These are phyloP conservation scores for Haliaeetus leucogaster DNA, from an alignment of 2,113 vertebrate species.

Conservation along the genomic window DNA sequence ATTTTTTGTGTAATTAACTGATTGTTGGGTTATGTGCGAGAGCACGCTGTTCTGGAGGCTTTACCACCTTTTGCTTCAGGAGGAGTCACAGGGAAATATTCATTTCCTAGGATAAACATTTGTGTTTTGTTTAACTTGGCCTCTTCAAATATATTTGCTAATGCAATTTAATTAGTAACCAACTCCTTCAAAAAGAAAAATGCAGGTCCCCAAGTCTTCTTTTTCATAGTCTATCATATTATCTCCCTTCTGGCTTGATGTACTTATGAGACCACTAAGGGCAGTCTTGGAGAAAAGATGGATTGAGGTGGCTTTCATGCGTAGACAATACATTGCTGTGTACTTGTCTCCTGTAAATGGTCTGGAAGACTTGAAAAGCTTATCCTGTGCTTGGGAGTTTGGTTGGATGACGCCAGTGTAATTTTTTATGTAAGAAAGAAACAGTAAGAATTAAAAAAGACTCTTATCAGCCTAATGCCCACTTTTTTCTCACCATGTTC, in stretches of 20 bases:
- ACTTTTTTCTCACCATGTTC: not conserved
- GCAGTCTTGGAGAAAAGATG: not conserved
- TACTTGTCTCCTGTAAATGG: not conserved
- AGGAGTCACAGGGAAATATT: not conserved
- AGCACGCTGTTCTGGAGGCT: not conserved
- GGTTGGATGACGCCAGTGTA: fast-evolving
- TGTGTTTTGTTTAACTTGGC: not conserved
- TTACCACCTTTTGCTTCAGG: not conserved
- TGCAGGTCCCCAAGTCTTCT: not conserved
- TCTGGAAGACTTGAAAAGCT: not conserved
- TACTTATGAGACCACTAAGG: not conserved
- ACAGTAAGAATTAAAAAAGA: not conserved
- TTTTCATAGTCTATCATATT: not conserved
- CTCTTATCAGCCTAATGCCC: not conserved
- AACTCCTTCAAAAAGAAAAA: not conserved
- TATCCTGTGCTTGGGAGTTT: not conserved
- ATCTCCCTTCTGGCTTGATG: not conserved
- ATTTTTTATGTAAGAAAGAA: not conserved
- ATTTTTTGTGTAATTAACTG: not conserved
- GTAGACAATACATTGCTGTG: not conserved
- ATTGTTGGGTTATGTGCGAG: not conserved
- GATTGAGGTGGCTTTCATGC: not conserved
- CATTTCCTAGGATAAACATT: not conserved
- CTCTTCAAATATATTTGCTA: not conserved
- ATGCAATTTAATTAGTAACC: not conserved